A percentile compares a stretch with the other conserved stretches of the same genome.
These are phyloP conservation scores for Euborellia annulipes DNA, from an alignment of 1,140 invertebrate species.

Conservation along the genomic window DNA sequence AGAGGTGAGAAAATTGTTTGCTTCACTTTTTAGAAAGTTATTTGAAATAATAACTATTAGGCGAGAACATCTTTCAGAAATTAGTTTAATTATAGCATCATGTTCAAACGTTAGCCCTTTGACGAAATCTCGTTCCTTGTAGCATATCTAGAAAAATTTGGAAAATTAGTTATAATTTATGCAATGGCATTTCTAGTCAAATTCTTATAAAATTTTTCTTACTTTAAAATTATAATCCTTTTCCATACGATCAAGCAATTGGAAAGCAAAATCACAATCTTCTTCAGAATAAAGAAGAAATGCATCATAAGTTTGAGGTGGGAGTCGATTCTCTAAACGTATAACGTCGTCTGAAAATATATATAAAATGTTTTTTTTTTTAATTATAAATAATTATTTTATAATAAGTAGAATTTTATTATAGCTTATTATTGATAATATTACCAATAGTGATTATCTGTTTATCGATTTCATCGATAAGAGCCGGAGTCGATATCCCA, in stretches of 20 bases:
- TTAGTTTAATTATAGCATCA: slow-evolving; percentile 50
- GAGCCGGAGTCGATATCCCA: neutral
- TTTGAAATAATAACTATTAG: slow-evolving; percentile 55
- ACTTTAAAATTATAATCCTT: slow-evolving; percentile 41
- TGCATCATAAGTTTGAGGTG: slow-evolving; percentile 45
- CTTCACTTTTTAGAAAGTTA: slow-evolving; percentile 47
- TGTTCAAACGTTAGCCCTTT: slow-evolving; percentile 45
- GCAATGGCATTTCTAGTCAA: neutral
- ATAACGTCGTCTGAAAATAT: slow-evolving; percentile 31
- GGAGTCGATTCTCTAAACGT: slow-evolving; percentile 29
- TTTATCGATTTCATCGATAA: neutral
- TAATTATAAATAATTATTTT: slow-evolving; percentile 7
- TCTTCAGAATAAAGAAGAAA: slow-evolving; percentile 54
- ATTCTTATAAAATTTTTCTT: slow-evolving; percentile 13
- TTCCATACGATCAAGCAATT: slow-evolving; percentile 45
- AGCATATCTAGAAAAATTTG: slow-evolving; percentile 37
- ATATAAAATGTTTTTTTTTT: neutral
- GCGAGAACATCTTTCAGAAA: slow-evolving; percentile 52
- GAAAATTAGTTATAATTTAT: slow-evolving; percentile 8
- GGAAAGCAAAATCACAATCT: slow-evolving; percentile 41
- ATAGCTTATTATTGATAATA: slow-evolving; percentile 8
- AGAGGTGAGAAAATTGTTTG: slow-evolving; percentile 51
- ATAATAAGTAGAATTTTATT: slow-evolving; percentile 7
- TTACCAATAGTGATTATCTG: slow-evolving; percentile 5
- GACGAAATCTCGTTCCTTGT: slow-evolving; percentile 48